A percentile compares a stretch with the other conserved stretches of the same genome.
Evolutionary conservation across 1,140 invertebrate species (phyloP).

Genomic region (Tetramorium parvispinum): DNA sequence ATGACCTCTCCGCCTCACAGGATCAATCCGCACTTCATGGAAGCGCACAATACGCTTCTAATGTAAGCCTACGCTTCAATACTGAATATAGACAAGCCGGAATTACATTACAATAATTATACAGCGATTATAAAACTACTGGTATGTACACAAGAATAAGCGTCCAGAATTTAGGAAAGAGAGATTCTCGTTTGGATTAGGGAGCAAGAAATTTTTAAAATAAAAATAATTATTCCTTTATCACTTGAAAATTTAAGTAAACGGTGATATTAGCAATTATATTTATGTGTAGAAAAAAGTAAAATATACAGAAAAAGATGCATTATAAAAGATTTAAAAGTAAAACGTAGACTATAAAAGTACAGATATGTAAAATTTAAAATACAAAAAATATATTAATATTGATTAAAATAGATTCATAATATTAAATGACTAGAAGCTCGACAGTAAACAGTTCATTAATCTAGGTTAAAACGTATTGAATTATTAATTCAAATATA

Average conservation of each 20-base stretch:
- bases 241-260: not conserved
- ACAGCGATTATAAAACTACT: not conserved
- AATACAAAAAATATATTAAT: not conserved
- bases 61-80: not conserved
- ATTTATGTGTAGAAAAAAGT: not conserved
- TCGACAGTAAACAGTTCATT: not conserved
- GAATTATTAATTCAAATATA: conserved; percentile 20
- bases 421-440: not conserved
- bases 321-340: not conserved
- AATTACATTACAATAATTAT: conserved; percentile 4
- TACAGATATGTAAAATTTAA: not conserved
- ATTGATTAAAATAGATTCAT: not conserved
- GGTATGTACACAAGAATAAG: not conserved
- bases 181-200: not conserved
- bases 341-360: not conserved
- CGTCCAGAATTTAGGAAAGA: not conserved
- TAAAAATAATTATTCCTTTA: not conserved
- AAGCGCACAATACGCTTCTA: not conserved
- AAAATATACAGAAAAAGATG: not conserved
- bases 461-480: not conserved
- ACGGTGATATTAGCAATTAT: not conserved
- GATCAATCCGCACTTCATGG: conserved; percentile 33
- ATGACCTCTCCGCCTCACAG: conserved; percentile 26
- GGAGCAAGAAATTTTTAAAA: not conserved
- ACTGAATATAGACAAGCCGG: not conserved